Evolutionary conservation across 1,140 invertebrate species (phyloP).

Genomic region (Hetaerina americana): DNA sequence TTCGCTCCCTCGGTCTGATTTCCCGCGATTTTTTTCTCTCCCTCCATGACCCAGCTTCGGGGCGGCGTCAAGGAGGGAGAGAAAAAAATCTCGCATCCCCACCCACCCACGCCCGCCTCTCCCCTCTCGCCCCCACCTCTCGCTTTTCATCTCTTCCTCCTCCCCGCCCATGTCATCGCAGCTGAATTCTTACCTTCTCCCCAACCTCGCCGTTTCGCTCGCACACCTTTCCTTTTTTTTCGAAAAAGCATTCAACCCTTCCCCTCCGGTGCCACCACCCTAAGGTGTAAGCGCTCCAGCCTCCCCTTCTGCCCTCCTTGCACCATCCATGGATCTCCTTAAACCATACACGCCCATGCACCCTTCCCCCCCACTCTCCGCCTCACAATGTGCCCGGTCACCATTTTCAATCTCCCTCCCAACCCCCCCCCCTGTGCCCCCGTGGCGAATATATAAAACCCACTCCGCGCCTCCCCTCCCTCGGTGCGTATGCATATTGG

Average conservation of each 20-base stretch:
- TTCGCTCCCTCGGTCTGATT: neutral
- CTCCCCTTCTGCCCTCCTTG: no score
- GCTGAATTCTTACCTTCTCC: neutral
- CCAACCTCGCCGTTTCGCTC: neutral
- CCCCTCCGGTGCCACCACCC: neutral
- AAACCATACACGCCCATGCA: neutral
- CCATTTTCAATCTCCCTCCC: no score
- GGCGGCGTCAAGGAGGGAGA: no score
- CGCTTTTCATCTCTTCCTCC: neutral
- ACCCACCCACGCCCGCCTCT: no score
- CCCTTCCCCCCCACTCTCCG: neutral
- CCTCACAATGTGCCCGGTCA: no score
- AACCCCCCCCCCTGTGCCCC: neutral
- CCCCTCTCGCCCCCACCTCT: neutral
- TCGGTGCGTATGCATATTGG: neutral
- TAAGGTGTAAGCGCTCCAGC: no score
- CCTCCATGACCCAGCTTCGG: neutral
- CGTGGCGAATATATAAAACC: no score
- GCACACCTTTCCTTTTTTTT: neutral
- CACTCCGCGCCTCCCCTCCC: neutral
- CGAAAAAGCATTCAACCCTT: neutral
- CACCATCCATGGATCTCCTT: no score
- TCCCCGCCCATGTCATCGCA: neutral
- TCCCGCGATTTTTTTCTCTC: neutral
- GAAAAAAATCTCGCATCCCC: no score